Evolutionary conservation across 2,113 vertebrate genomes (phyloP).

Genomic region (Scortum barcoo): DNA sequence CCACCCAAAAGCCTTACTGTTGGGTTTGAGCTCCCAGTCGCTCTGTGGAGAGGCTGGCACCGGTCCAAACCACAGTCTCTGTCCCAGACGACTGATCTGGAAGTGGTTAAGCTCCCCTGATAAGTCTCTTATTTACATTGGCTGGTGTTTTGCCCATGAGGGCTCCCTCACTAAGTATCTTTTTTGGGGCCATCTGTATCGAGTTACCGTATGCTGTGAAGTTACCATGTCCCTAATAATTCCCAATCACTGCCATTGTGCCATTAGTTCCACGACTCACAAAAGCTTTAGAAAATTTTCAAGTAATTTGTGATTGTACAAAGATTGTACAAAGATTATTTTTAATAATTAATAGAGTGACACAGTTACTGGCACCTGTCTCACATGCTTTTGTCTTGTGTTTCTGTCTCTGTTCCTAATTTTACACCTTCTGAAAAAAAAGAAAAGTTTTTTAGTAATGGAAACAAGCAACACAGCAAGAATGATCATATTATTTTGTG

Average conservation of each 20-base stretch:
- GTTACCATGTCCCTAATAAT: not conserved
- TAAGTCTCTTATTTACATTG: slow-evolving; percentile 57
- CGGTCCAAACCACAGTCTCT: slow-evolving; percentile 50
- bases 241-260: not conserved
- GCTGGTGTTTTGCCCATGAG: slow-evolving; percentile 36
- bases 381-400: not conserved
- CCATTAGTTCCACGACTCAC: not conserved
- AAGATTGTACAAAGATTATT: slow-evolving; percentile 13
- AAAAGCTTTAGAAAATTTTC: not conserved
- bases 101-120: slow-evolving; percentile 63
- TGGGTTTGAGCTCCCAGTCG: slow-evolving; percentile 23
- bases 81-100: slow-evolving; percentile 72
- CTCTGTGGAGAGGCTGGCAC: slow-evolving; percentile 46
- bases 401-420: not conserved
- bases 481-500: not conserved
- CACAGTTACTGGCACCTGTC: not conserved
- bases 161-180: not conserved
- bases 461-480: not conserved
- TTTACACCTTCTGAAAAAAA: not conserved
- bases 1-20: not conserved
- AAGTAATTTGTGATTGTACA: not conserved
- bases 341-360: not conserved
- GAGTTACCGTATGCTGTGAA: not conserved
- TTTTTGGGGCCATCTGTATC: slow-evolving; percentile 5
- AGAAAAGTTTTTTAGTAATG: not conserved